phyloP scores from a whole-genome alignment of 1,140 invertebrate genomes.

The Diachasmimorpha longicaudata region DNA sequence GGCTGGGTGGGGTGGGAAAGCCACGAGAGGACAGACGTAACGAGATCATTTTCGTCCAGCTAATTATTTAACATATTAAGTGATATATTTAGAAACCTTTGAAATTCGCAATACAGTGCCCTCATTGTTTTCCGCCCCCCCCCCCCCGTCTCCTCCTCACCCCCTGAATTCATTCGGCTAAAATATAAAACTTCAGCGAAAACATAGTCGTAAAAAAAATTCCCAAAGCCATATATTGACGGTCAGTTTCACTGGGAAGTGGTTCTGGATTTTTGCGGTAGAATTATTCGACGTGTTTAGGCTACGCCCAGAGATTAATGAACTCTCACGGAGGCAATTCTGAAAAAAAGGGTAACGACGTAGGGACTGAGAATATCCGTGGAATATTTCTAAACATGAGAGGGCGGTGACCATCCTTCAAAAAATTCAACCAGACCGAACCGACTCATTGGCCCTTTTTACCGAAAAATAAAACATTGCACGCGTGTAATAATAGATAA shows the following conservation, averaged over 20 bases:
- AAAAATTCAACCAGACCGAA: constrained; percentile 1
- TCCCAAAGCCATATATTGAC: not conserved
- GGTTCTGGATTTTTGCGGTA: not conserved
- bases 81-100: not conserved
- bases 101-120: not conserved
- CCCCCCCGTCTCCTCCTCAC: not conserved
- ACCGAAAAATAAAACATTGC: constrained; percentile 34
- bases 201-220: constrained; percentile 2
- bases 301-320: constrained; percentile 52
- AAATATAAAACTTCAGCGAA: not conserved
- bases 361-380: constrained; percentile 42
- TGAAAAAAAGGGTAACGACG: constrained; percentile 27
- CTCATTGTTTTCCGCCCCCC: not conserved
- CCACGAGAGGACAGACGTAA: no score
- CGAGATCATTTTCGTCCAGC: no score
- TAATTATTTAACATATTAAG: no score
- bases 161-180: not conserved
- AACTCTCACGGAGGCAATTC: constrained; percentile 40
- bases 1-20: no score
- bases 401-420: constrained; percentile 31
- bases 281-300: constrained; percentile 49
- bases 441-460: not conserved
- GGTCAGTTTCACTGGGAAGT: not conserved
- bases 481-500: constrained; percentile 62
- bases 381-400: constrained; percentile 61